Conservation (phyloP, 64 coral and sea anemone species). For the Astreopora myriophthalma region DNA sequence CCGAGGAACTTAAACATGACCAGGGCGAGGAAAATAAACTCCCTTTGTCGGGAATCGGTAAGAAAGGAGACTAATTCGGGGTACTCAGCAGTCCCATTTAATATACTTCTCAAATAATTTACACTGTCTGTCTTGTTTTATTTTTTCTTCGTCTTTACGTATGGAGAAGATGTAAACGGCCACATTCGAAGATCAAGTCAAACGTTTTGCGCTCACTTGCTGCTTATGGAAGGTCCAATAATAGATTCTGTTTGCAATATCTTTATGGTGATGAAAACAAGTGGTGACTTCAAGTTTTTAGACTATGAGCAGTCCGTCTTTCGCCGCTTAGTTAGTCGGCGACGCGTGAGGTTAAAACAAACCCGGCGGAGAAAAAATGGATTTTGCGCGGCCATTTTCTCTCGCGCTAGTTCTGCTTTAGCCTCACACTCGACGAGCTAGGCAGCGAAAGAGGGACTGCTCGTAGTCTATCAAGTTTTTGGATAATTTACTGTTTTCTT, state of each 20-base stretch:
- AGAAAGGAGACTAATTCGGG: not conserved
- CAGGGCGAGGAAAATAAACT: constrained; percentile 66
- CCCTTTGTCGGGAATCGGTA: constrained; percentile 72
- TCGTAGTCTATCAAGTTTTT: not conserved
- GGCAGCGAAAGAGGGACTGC: no score
- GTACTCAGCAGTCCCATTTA: not conserved
- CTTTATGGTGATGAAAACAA: not conserved
- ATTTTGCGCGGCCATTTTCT: no score
- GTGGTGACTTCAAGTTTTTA: not conserved
- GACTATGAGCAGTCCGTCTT: no score
- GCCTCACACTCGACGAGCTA: no score
- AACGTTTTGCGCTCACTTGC: not conserved
- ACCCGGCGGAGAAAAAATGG: no score
- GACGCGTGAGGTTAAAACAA: no score
- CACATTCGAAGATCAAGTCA: no score
- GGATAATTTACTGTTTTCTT: not conserved
- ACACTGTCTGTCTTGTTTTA: no score
- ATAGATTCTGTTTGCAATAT: no score
- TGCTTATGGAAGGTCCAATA: not conserved
- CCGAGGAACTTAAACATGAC: not conserved
- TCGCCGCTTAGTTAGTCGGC: no score
- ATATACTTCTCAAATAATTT: not conserved
- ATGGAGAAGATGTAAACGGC: no score
- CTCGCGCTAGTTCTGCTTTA: no score
- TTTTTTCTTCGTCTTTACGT: not conserved